A percentile compares a stretch with the other conserved stretches of the same genome.
Conservation (phyloP, 1,140 invertebrate genomes). For the Steinernema feltiae region DNA sequence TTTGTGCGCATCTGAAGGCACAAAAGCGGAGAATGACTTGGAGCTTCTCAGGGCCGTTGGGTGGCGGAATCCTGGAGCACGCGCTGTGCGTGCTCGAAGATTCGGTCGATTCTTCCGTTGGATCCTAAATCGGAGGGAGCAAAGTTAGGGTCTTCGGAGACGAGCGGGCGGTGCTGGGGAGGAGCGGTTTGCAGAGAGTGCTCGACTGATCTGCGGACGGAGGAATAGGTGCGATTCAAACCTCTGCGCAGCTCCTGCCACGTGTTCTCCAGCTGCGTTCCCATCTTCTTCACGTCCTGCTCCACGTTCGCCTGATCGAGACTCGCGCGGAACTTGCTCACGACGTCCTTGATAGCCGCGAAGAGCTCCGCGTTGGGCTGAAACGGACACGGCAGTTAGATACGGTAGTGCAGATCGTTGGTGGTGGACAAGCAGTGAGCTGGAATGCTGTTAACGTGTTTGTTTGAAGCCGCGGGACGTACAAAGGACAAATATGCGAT, state of each 20-base stretch:
- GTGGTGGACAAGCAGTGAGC: neutral
- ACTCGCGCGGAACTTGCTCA: constrained; percentile 1
- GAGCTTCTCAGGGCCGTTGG: neutral
- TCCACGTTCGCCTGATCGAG: neutral
- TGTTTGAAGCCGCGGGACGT: neutral
- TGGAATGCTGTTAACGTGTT: neutral
- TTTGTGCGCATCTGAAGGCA: neutral
- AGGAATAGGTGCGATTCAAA: constrained; percentile 3
- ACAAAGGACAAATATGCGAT: neutral
- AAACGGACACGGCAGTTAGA: neutral
- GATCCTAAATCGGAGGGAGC: constrained; percentile 4
- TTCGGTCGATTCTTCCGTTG: neutral
- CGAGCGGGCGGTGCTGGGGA: neutral
- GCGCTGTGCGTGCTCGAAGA: neutral
- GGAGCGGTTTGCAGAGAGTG: neutral
- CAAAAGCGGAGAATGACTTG: no score
- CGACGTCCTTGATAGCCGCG: constrained; percentile 1
- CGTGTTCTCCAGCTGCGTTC: constrained; percentile 6
- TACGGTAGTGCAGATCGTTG: neutral
- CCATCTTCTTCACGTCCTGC: constrained; percentile 14
- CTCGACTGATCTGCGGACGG: neutral
- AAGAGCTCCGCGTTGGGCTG: constrained; percentile 2
- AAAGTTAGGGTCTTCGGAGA: neutral
- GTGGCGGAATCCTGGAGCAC: neutral
- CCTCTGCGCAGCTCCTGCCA: neutral